Percentiles rank a stretch among this genome's conserved stretches.
Conservation (phyloP, 1,140 invertebrate genomes). For the Tribolium madens region DNA sequence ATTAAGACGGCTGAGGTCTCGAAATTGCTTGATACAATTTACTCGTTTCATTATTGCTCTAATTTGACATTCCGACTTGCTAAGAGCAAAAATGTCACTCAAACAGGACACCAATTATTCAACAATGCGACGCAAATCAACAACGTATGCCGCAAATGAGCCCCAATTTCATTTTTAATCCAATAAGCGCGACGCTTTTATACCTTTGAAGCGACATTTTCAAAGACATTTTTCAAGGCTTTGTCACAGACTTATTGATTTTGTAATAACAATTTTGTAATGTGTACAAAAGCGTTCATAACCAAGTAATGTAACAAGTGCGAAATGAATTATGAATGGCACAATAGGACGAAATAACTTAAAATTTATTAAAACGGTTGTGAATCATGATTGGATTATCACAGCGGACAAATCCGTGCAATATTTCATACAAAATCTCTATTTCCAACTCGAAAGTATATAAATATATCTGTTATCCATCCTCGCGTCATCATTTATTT, state of each 20-base stretch:
- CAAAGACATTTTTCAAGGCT: too few relatives aligned
- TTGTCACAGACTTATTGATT: too few relatives aligned
- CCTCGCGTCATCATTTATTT: not conserved
- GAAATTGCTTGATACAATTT: slow-evolving; percentile 30
- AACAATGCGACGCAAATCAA: not conserved
- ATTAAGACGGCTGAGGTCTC: not conserved
- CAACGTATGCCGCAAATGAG: not conserved
- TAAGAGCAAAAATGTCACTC: not conserved
- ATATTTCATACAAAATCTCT: not conserved
- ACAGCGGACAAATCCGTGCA: not conserved
- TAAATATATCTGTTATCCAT: not conserved
- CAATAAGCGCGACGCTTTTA: too few relatives aligned
- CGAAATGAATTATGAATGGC: not conserved
- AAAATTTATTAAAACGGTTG: not conserved
- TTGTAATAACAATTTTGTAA: not conserved
- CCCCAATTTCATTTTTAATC: not conserved
- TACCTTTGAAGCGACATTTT: too few relatives aligned
- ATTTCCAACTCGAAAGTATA: not conserved
- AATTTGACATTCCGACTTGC: slow-evolving; percentile 11
- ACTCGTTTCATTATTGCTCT: slow-evolving; percentile 15
- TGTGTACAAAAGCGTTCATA: not conserved
- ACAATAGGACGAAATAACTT: not conserved
- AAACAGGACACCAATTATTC: not conserved
- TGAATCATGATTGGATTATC: not conserved
- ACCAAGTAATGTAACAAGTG: not conserved